Evolutionary conservation across 2,113 vertebrate genomes (phyloP).

Genomic region (Pterocles burchelli): DNA sequence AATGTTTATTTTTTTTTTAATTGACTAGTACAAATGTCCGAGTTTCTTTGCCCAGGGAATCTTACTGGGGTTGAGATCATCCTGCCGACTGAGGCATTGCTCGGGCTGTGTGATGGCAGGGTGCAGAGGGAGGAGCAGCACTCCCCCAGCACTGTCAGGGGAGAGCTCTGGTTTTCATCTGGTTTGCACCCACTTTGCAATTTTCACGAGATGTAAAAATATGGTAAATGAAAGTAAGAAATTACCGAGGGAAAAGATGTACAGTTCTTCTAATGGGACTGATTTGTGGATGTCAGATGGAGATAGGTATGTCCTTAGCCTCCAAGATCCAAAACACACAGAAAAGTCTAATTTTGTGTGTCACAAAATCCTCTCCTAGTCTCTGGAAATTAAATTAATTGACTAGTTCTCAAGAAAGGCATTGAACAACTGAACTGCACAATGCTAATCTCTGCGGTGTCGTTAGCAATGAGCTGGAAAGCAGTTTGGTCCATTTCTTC

Average conservation of each 20-base stretch:
- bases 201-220: neutral
- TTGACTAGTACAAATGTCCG: neutral
- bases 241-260: neutral
- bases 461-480: neutral
- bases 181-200: neutral
- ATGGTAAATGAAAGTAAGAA: neutral
- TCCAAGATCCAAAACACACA: neutral
- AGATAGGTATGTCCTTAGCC: neutral
- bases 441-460: neutral
- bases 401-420: neutral
- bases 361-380: neutral
- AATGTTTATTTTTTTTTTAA: neutral
- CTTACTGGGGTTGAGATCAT: neutral
- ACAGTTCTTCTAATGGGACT: neutral
- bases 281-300: neutral
- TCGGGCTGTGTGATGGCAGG: fast-evolving
- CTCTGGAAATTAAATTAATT: neutral
- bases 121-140: neutral
- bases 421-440: neutral
- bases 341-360: neutral
- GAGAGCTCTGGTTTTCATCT: neutral
- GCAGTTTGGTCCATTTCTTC: neutral
- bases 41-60: neutral
- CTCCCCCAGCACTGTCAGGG: neutral
- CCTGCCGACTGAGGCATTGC: neutral